phyloP scores from a whole-genome alignment of 1,140 invertebrate species.

The Tetramorium simillimum region DNA sequence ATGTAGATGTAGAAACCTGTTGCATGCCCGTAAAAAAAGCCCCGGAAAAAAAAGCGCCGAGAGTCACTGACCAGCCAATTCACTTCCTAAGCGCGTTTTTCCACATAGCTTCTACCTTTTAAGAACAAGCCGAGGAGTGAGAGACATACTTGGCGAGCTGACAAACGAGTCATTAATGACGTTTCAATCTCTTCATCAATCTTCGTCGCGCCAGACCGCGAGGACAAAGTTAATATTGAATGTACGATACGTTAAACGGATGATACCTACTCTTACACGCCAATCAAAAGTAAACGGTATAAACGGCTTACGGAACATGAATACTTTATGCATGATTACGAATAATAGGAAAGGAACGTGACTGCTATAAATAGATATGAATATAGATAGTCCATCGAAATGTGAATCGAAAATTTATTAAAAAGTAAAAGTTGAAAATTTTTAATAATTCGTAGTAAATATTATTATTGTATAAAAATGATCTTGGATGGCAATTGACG shows the following conservation, averaged over 20 bases:
- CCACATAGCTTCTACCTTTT: constrained; percentile 40
- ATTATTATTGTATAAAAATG: not conserved
- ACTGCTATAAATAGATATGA: not conserved
- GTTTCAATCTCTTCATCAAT: constrained; percentile 62
- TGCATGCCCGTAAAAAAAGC: constrained; percentile 57
- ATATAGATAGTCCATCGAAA: not conserved
- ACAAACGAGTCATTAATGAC: constrained; percentile 59
- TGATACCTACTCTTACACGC: constrained; percentile 47
- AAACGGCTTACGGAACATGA: constrained; percentile 17
- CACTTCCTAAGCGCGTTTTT: constrained; percentile 56
- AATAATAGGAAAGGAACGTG: constrained; percentile 33
- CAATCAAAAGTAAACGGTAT: constrained; percentile 49
- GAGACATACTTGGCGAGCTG: constrained; percentile 58
- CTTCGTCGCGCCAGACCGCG: constrained; percentile 42
- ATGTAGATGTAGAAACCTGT: constrained; percentile 71
- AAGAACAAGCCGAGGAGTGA: constrained; percentile 27
- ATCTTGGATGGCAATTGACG: too few species aligned
- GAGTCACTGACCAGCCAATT: constrained; percentile 58
- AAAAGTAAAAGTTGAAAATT: not conserved
- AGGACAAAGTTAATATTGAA: constrained; percentile 56
- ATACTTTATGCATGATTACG: constrained; percentile 20
- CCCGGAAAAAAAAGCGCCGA: constrained; percentile 15
- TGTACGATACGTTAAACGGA: constrained; percentile 46
- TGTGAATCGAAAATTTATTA: not conserved
- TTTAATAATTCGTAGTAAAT: not conserved